Percentiles rank a stretch among this genome's conserved stretches.
phyloP scores from a whole-genome alignment of 2,888 invertebrate species.

The Hipparchia semele region DNA sequence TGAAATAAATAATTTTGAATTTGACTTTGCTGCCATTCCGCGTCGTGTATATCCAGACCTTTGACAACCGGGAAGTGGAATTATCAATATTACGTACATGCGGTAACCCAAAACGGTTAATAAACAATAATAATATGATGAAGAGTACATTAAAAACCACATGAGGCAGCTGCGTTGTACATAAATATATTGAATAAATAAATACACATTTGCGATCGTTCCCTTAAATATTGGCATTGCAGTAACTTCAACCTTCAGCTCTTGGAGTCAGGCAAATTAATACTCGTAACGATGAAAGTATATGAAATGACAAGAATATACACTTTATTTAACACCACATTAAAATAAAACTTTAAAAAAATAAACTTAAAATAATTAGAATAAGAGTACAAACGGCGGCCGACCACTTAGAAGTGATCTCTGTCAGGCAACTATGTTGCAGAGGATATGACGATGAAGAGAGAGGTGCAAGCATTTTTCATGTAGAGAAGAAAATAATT shows the following conservation, averaged over 20 bases:
- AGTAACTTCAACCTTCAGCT: not conserved
- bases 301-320: too few species aligned
- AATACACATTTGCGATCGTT: slow-evolving; percentile 19
- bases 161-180: slow-evolving; percentile 4
- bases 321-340: too few species aligned
- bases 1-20: too few species aligned
- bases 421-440: too few species aligned
- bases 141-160: slow-evolving; percentile 19
- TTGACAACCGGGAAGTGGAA: slow-evolving; percentile 30
- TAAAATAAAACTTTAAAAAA: too few species aligned
- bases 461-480: too few species aligned
- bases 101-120: slow-evolving; percentile 24
- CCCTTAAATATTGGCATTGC: not conserved
- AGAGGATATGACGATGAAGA: too few species aligned
- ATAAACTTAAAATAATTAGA: too few species aligned
- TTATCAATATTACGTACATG: slow-evolving; percentile 29
- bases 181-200: slow-evolving; percentile 18
- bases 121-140: slow-evolving; percentile 22
- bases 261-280: not conserved
- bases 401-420: too few species aligned
- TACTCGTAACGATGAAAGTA: not conserved
- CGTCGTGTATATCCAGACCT: not conserved
- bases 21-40: not conserved
- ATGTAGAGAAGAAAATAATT: too few species aligned
- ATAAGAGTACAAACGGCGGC: too few species aligned